Evolutionary conservation across 1,140 invertebrate genomes (phyloP).

Genomic region (Ruditapes philippinarum): DNA sequence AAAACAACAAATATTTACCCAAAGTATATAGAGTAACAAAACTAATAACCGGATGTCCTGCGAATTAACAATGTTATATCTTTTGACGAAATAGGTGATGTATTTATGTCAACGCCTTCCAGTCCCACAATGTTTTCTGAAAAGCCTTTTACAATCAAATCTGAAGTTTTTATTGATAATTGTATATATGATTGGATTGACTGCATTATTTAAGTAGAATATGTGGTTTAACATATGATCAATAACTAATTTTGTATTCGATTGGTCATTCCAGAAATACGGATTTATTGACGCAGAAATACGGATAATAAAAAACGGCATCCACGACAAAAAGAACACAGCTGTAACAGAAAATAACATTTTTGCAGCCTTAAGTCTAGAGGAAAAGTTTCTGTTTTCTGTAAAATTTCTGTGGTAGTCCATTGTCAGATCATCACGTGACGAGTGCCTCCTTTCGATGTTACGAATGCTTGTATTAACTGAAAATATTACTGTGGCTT

Average conservation of each 20-base stretch:
- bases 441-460: neutral
- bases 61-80: too few relatives aligned
- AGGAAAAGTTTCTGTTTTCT: neutral
- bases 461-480: neutral
- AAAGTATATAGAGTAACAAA: too few relatives aligned
- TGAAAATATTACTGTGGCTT: neutral
- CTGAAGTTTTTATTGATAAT: constrained; percentile 66
- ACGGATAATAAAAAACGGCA: constrained; percentile 65
- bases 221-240: constrained; percentile 55
- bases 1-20: too few relatives aligned
- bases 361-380: constrained; percentile 62
- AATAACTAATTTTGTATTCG: neutral
- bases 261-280: neutral
- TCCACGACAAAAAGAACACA: constrained; percentile 65
- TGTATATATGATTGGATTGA: constrained; percentile 67
- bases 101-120: too few relatives aligned
- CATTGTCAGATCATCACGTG: neutral
- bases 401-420: neutral
- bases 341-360: constrained; percentile 61
- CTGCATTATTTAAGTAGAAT: constrained; percentile 67
- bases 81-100: too few relatives aligned
- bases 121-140: neutral
- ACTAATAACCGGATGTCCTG: too few relatives aligned
- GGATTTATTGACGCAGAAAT: constrained; percentile 14
- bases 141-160: constrained; percentile 35